Conservation (phyloP, 2,797 vertebrate species). For the Halcyon chelicuti region DNA sequence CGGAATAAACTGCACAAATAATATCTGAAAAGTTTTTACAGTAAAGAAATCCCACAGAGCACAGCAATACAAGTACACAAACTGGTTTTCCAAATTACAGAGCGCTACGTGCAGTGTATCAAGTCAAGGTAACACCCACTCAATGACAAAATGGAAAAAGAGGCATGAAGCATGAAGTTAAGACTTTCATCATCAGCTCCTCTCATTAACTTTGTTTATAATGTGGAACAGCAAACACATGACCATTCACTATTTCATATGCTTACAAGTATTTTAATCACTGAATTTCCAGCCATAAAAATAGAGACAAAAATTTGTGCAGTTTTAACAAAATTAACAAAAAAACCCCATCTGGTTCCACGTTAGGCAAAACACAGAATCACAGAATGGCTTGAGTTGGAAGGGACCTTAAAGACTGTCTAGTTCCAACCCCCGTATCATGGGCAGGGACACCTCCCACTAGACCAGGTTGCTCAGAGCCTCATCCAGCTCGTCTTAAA, state of each 20-base stretch:
- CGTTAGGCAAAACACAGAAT: background rate
- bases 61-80: background rate
- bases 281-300: background rate
- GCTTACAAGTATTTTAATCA: background rate
- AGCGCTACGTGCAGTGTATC: background rate
- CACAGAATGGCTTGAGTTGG: too few species aligned
- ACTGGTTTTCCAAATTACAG: background rate
- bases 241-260: background rate
- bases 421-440: too few species aligned
- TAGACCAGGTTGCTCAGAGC: too few species aligned
- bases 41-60: background rate
- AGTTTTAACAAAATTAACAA: background rate
- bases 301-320: background rate
- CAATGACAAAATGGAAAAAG: slow-evolving; percentile 30
- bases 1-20: background rate
- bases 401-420: too few species aligned
- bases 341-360: background rate
- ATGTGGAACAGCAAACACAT: background rate
- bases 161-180: background rate
- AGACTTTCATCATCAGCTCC: slow-evolving; percentile 7
- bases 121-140: slow-evolving; percentile 8
- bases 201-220: background rate
- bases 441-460: too few species aligned
- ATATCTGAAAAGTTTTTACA: background rate
- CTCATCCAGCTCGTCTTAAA: too few species aligned